Evolutionary conservation across 2,113 vertebrate species (phyloP).

Genomic region (Neolamprologus brichardi): DNA sequence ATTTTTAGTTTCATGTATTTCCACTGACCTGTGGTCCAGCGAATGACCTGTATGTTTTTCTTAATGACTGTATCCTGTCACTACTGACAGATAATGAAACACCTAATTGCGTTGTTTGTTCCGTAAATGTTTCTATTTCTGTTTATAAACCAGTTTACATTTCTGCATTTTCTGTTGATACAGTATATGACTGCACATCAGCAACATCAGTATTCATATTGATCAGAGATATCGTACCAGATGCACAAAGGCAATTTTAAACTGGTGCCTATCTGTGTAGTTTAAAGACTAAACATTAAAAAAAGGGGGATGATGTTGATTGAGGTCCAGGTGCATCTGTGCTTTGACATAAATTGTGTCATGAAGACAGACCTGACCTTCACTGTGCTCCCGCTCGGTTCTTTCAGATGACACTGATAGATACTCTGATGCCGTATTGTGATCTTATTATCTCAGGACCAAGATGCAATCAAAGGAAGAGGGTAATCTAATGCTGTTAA

Average conservation of each 20-base stretch:
- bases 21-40: neutral
- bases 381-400: neutral
- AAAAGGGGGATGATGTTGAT: neutral
- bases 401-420: neutral
- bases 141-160: neutral
- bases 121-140: neutral
- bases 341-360: neutral
- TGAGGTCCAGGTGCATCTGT: neutral
- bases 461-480: slow-evolving; percentile 14
- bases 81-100: neutral
- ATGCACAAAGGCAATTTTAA: neutral
- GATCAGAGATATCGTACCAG: neutral
- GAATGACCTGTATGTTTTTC: neutral
- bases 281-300: neutral
- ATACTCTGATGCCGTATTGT: neutral
- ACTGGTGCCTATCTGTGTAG: neutral
- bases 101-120: neutral
- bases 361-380: slow-evolving; percentile 22
- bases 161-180: neutral
- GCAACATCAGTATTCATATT: neutral
- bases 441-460: slow-evolving; percentile 2
- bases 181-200: neutral
- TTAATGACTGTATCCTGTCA: neutral
- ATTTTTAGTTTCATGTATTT: neutral
- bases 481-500: slow-evolving; percentile 28